Evolutionary conservation across 2,888 invertebrate genomes (phyloP), one percentile per base, ranked within the genome.

Genomic region (Ophion obscuratus): DNA sequence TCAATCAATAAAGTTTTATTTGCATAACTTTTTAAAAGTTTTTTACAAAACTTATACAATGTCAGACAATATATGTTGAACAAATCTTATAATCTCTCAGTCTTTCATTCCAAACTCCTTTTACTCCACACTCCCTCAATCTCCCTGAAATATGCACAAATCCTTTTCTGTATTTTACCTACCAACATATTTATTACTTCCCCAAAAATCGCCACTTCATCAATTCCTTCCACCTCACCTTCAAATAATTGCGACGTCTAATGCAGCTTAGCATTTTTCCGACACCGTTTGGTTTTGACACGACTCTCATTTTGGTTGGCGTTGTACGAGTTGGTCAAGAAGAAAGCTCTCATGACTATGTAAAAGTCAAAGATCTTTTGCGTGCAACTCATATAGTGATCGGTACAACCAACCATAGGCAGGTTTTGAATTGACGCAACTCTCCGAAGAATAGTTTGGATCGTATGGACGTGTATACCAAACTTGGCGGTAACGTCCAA

Each of bases 381-480:
- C 9, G 71, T 73, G 53, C 31, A 57, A n/a, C 7, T 7, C n/a
- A 36, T 53, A 17, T 59, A 53, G 17, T 53, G 70, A 53, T 73
- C n/a, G 17, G 27, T 59, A 31, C 71, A 73, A n/a, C 71, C 71
- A 73, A 73, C 31, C 27, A 73, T 57, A 2, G 71, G 59, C 2
- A 31, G 27, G 7, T 17, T 53, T 9, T 59, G 31, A 31, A 36
- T 57, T 73, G 53, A 53, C 31, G 36, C 59, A 31, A 24, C 57
- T 53, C 14, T 47, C 31, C 31, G 47, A 27, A 70, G 47, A 14
- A 70, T 70, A 0, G 24, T 47, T 27, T 73, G 57, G 20, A 59
- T 36, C 17, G 71, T 73, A 73, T 73, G 59, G 14, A 73, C 31
- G 9, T 73, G 71, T 14, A 73, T n/a, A 7, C 71, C 57, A 4